These are phyloP conservation scores for Glaucidium brasilianum DNA, from an alignment of 2,113 vertebrate species.

Conservation along the genomic window DNA sequence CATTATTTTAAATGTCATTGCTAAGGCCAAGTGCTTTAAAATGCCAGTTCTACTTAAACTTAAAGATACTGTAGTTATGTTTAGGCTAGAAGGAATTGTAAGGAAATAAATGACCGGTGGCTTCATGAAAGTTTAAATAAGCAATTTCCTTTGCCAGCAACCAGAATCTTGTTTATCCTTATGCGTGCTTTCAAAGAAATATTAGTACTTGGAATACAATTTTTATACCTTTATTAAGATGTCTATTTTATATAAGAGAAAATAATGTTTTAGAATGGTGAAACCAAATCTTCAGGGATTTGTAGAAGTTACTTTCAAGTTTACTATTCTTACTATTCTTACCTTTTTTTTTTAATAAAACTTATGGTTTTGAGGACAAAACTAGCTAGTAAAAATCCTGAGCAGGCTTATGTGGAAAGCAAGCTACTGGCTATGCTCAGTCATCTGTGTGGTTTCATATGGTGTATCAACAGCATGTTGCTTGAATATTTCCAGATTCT, in stretches of 20 bases:
- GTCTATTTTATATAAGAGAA: not conserved
- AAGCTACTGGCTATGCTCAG: not conserved
- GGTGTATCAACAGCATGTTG: not conserved
- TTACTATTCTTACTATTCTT: not conserved
- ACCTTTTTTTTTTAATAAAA: not conserved
- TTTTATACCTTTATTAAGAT: not conserved
- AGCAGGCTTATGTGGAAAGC: not conserved
- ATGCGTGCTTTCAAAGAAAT: not conserved
- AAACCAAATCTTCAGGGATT: not conserved
- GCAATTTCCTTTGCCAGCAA: not conserved
- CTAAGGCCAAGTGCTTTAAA: slow-evolving; percentile 19
- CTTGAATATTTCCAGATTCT: not conserved
- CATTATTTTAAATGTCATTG: slow-evolving; percentile 28
- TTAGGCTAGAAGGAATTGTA: not conserved
- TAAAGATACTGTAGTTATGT: not conserved
- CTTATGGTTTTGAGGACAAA: not conserved
- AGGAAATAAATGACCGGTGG: not conserved
- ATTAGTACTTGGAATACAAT: not conserved
- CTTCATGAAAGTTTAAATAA: not conserved
- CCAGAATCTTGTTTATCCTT: not conserved
- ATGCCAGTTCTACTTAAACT: slow-evolving; percentile 15
- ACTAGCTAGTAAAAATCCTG: not conserved
- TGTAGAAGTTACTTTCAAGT: not conserved
- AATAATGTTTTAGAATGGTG: not conserved
- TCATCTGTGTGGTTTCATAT: not conserved